phyloP scores from a whole-genome alignment of 2,113 vertebrate genomes.

The Dissostichus mawsoni region DNA sequence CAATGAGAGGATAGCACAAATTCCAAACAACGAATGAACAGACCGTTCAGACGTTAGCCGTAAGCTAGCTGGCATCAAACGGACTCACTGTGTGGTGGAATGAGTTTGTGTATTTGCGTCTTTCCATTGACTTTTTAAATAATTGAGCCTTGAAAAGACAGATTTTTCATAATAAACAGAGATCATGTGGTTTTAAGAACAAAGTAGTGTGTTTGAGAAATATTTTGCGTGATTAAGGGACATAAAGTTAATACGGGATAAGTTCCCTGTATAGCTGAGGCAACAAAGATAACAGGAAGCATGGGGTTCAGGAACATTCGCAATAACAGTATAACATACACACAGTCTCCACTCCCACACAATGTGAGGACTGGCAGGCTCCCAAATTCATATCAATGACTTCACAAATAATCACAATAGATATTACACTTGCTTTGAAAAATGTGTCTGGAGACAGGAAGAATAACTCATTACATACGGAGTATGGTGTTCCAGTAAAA shows the following conservation, averaged over 20 bases:
- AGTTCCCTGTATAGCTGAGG: neutral
- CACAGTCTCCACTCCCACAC: slow-evolving; percentile 24
- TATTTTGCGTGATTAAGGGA: neutral
- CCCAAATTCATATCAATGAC: slow-evolving; percentile 56
- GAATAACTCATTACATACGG: slow-evolving; percentile 73
- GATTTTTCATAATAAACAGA: neutral
- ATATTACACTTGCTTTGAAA: slow-evolving; percentile 69
- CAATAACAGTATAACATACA: neutral
- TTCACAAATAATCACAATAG: slow-evolving; percentile 62
- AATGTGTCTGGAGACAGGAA: slow-evolving; percentile 66
- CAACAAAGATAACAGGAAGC: neutral
- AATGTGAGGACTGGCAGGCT: slow-evolving; percentile 34
- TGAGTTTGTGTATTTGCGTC: neutral
- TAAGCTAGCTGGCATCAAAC: neutral
- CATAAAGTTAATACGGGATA: slow-evolving; percentile 16
- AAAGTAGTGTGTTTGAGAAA: neutral
- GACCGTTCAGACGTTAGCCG: neutral
- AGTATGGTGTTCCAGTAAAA: slow-evolving; percentile 67
- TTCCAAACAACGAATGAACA: neutral
- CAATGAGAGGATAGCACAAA: neutral
- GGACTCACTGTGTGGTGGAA: neutral
- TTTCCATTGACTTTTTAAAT: neutral
- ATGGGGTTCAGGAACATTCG: slow-evolving; percentile 12
- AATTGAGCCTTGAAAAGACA: neutral
- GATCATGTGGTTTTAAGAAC: neutral